These are phyloP conservation scores for Eleginops maclovinus DNA, from an alignment of 2,113 vertebrate genomes.

Conservation along the genomic window DNA sequence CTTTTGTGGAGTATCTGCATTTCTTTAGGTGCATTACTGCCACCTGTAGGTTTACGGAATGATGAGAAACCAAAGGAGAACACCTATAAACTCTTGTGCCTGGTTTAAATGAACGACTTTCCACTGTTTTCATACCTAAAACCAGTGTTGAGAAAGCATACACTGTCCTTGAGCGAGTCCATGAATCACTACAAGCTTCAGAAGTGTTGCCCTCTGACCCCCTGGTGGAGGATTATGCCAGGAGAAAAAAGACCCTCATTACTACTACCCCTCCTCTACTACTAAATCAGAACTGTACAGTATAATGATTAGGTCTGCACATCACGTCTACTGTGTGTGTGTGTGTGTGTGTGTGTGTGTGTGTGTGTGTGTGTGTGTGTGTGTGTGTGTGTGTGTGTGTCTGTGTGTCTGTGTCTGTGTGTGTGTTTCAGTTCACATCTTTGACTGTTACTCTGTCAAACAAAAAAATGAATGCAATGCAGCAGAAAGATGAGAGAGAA, in stretches of 20 bases:
- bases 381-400: constrained; percentile 16
- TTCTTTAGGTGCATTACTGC: no score
- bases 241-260: not conserved
- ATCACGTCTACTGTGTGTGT: constrained; percentile 12
- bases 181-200: not conserved
- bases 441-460: constrained; percentile 17
- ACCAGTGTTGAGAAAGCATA: not conserved
- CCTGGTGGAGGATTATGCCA: not conserved
- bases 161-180: not conserved
- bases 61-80: no score
- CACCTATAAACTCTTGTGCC: not conserved
- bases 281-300: constrained; percentile 13
- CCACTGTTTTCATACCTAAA: not conserved
- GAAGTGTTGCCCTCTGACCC: not conserved
- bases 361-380: constrained; percentile 10
- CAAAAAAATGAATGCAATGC: constrained; percentile 12
- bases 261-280: not conserved
- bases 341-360: not conserved
- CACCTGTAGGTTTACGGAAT: no score
- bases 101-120: not conserved
- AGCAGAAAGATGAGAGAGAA: constrained; percentile 39
- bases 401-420: constrained; percentile 9
- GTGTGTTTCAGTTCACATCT: constrained; percentile 22
- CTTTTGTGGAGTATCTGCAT: no score
- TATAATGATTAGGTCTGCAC: constrained; percentile 40